phyloP scores from a whole-genome alignment of 2,113 vertebrate species.

The Anoplopoma fimbria region DNA sequence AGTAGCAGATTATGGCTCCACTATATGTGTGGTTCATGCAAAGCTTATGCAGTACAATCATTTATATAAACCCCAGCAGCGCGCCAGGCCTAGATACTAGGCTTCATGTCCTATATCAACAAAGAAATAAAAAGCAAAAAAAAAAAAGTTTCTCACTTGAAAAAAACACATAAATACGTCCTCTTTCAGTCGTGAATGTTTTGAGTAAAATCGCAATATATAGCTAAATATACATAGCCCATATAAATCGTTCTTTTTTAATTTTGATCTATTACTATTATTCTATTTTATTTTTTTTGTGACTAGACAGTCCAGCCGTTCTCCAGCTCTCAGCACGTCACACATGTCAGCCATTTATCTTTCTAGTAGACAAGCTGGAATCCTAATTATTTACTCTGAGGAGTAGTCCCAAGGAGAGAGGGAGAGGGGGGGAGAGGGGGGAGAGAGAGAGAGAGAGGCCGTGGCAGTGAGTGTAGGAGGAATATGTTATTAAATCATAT shows the following conservation, averaged over 20 bases:
- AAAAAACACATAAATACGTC: not conserved
- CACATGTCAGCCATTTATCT: constrained; percentile 95
- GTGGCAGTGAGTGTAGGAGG: constrained; percentile 79
- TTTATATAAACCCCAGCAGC: not conserved
- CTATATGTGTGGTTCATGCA: not conserved
- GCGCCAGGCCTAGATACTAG: not conserved
- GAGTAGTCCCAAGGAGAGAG: constrained; percentile 77
- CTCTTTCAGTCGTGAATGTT: not conserved
- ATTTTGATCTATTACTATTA: too few relatives aligned
- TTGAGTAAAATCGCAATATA: not conserved
- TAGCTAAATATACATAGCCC: not conserved
- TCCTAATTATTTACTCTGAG: constrained; percentile 94
- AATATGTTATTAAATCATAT: constrained; percentile 92
- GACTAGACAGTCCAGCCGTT: constrained; percentile 53
- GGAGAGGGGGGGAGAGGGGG: constrained; percentile 42
- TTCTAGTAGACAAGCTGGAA: constrained; percentile 88
- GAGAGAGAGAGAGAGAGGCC: constrained; percentile 47
- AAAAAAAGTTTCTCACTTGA: not conserved
- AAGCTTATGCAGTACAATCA: not conserved
- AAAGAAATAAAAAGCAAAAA: not conserved
- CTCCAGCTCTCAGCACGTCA: constrained; percentile 89
- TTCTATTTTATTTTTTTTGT: not conserved
- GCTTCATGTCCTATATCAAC: not conserved
- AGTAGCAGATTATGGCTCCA: not conserved
- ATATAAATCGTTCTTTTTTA: too few relatives aligned